Base-by-base conservation (phyloP, 2,113 vertebrate species). In the Pterocles orientalis region DNA sequence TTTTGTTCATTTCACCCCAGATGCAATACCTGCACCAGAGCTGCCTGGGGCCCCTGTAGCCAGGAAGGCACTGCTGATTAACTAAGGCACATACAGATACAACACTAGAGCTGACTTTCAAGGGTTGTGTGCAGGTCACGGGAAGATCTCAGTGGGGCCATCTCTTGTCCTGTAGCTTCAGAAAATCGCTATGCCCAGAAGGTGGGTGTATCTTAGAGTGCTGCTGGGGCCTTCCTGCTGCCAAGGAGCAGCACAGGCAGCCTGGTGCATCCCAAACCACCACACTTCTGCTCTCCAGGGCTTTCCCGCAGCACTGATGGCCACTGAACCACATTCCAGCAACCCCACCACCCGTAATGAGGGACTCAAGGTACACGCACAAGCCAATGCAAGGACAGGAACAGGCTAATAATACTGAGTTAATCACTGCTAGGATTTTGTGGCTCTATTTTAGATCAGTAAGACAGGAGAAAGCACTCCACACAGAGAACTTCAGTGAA, bases 191-290 rank as follows among this genome's bases (percentile, higher is more conserved):
- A 39, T 0, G 0, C 18, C n/a, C 39, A 69, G 58, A 43, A 45
- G 34, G 21, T 0, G 3, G 6, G 15, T 8, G 1, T 18, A 72
- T 51, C 14, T 16, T 53, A 36, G 18, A 85, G 33, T 1, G 0
- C 31, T 78, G 50, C 23, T 10, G 0, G 4, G 20, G 48, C n/a
- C 14, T n/a, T 9, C 29, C 1, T 2, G 14, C 25, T 1, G 0
- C 53, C 6, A 0, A 33, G 77, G 14, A 82, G 51, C 8, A 1
- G 48, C 53, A 66, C 51, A 1, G 0, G 33, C 71, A 48, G 48
- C n/a, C 56, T 3, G 2, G 34, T 2, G 2, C 57, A 28, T 9
- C 43, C 50, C 51, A 66, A 80, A 66, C 18, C 19, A 19, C 31
- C 26, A 12, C 18, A 20, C 6, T 23, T 31, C 57, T 24, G n/a